Conservation (phyloP, 2,797 vertebrate species). For the Hafferia zeledoni region DNA sequence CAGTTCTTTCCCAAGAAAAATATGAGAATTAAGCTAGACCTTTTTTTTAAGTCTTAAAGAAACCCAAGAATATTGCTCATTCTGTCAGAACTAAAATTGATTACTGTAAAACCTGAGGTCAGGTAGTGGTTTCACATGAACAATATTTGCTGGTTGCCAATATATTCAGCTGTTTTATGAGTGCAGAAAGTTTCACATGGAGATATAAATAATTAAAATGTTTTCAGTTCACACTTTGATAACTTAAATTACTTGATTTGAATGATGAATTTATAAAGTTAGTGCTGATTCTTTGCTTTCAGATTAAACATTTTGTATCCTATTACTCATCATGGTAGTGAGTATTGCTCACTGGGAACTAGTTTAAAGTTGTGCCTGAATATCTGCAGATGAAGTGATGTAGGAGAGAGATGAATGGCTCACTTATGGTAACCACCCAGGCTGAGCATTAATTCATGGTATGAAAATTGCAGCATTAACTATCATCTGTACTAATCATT, state of each 20-base stretch:
- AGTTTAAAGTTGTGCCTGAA: background rate
- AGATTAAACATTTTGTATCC: background rate
- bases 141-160: background rate
- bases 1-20: background rate
- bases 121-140: background rate
- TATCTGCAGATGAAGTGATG: background rate
- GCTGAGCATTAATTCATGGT: background rate
- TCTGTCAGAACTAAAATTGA: background rate
- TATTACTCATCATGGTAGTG: background rate
- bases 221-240: background rate
- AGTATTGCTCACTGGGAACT: background rate
- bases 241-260: slow-evolving; percentile 5
- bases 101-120: background rate
- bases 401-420: background rate
- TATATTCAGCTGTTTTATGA: slow-evolving; percentile 3
- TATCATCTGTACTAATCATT: background rate
- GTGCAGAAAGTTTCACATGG: background rate
- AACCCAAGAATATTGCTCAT: background rate
- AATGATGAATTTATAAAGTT: slow-evolving; percentile 13
- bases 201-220: slow-evolving; percentile 10
- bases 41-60: background rate
- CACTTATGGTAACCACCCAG: background rate
- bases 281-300: background rate
- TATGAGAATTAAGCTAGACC: background rate
- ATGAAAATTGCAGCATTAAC: slow-evolving; percentile 4